These are phyloP conservation scores for Miltochrista miniata DNA, from an alignment of 2,888 invertebrate species.

Conservation along the genomic window DNA sequence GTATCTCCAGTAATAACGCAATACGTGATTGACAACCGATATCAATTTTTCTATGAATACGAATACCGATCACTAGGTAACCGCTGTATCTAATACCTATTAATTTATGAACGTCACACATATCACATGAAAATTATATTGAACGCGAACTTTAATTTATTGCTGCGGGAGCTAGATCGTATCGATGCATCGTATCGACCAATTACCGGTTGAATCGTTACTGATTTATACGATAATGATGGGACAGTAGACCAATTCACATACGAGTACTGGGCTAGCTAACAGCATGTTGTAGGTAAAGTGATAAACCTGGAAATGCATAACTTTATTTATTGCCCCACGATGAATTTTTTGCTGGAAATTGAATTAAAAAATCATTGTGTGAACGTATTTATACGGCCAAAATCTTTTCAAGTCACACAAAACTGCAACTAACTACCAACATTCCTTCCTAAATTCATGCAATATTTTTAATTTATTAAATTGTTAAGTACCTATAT, in stretches of 20 bases:
- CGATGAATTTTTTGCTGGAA: no score
- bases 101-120: slow-evolving; percentile 53
- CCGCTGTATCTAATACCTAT: slow-evolving; percentile 33
- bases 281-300: slow-evolving; percentile 32
- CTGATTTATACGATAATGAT: slow-evolving; percentile 79
- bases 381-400: no score
- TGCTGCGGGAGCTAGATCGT: slow-evolving; percentile 42
- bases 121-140: slow-evolving; percentile 55
- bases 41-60: slow-evolving; percentile 26
- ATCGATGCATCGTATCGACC: slow-evolving; percentile 50
- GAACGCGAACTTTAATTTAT: slow-evolving; percentile 47
- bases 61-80: slow-evolving; percentile 24
- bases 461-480: no score
- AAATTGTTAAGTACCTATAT: no score
- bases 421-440: no score
- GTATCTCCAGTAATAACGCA: no score
- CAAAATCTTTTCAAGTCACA: no score
- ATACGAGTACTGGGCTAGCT: slow-evolving; percentile 29
- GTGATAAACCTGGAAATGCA: neutral
- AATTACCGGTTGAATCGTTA: slow-evolving; percentile 54
- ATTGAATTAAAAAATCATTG: no score
- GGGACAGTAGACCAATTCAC: slow-evolving; percentile 48
- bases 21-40: neutral
- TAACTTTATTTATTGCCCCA: no score
- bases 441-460: no score